A percentile compares a stretch with the other conserved stretches of the same genome.
These are phyloP conservation scores for Ascidia mentula DNA, from an alignment of 23 tunicate species.

Conservation along the genomic window DNA sequence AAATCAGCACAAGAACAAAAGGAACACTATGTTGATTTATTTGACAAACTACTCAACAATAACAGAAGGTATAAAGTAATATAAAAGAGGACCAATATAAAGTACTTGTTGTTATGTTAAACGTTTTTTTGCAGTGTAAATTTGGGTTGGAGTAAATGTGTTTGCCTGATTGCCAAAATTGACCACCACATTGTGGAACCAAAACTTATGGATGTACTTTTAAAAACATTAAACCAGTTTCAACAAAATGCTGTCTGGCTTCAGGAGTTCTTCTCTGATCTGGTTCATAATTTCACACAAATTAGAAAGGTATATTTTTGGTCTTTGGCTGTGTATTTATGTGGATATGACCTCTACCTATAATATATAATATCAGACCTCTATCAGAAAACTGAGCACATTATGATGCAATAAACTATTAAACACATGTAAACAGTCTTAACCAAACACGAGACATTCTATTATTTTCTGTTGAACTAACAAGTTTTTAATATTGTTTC, in stretches of 20 bases:
- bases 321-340: too few species aligned
- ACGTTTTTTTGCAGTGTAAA: not conserved
- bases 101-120: not conserved
- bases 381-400: too few species aligned
- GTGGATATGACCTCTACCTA: too few species aligned
- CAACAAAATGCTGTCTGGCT: not conserved
- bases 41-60: not conserved
- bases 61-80: not conserved
- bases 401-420: too few species aligned
- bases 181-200: not conserved
- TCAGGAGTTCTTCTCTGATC: not conserved
- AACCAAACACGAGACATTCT: too few species aligned
- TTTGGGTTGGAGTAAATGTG: not conserved
- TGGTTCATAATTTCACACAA: not conserved
- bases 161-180: not conserved
- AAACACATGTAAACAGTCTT: too few species aligned
- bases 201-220: not conserved
- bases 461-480: too few species aligned
- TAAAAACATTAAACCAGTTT: not conserved
- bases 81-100: not conserved
- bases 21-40: not conserved
- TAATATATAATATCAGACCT: too few species aligned
- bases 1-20: not conserved
- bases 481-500: not conserved
- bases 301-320: slow-evolving; percentile 11